phyloP scores from a whole-genome alignment of 2,888 invertebrate genomes.

The Orthosia gothica region DNA sequence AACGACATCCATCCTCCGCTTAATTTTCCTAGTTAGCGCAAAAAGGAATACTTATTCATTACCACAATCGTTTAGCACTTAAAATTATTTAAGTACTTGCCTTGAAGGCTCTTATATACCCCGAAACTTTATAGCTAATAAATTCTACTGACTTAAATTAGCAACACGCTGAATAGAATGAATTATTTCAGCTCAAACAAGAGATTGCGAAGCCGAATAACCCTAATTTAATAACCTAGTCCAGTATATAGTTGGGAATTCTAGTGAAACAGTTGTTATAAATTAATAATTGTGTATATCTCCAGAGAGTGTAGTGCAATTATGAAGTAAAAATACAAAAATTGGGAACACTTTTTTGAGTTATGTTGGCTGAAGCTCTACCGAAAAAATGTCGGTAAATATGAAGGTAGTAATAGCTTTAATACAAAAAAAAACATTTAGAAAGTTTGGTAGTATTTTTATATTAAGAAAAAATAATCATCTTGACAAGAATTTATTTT shows the following conservation, averaged over 20 bases:
- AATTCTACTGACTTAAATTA: slow-evolving; percentile 26
- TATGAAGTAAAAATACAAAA: slow-evolving; percentile 1
- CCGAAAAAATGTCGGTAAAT: not conserved
- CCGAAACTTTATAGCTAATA: slow-evolving; percentile 43
- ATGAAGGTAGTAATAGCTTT: not conserved
- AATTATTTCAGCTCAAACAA: slow-evolving; percentile 32
- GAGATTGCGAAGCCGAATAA: slow-evolving; percentile 1
- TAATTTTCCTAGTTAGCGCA: not conserved
- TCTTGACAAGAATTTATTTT: not conserved
- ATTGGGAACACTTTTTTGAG: not conserved
- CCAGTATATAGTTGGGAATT: slow-evolving; percentile 6
- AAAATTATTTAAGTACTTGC: slow-evolving; percentile 37
- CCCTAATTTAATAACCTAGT: slow-evolving; percentile 4
- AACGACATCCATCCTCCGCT: not conserved
- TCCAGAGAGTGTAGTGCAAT: not conserved
- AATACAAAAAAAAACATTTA: not conserved
- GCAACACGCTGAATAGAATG: slow-evolving; percentile 9
- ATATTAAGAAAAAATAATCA: not conserved
- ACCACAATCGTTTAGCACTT: slow-evolving; percentile 20
- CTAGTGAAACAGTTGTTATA: slow-evolving; percentile 2
- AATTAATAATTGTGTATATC: not conserved
- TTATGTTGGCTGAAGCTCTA: not conserved
- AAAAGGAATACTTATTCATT: slow-evolving; percentile 22
- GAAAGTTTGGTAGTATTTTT: not conserved
- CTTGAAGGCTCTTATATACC: slow-evolving; percentile 11